Base-by-base conservation (phyloP, 1,140 invertebrate species). In the Dendrolimus punctatus region DNA sequence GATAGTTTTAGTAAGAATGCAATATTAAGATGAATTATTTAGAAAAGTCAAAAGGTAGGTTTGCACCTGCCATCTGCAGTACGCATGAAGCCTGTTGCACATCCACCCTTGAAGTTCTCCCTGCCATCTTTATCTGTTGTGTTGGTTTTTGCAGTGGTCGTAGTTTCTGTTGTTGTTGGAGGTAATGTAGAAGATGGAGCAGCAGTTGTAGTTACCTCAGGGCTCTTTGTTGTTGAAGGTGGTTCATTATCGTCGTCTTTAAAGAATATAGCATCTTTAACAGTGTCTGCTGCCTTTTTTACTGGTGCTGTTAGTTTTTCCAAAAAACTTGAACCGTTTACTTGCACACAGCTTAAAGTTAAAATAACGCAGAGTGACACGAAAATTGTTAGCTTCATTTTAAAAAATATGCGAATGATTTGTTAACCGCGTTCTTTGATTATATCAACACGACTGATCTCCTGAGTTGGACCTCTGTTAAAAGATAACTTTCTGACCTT, bases 41-140 rank as follows among this genome's bases (percentile, higher is more conserved):
- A 52, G 37, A 40, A 36, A 9, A 40, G 9, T 62, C 38, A 52
- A 60, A 58, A 64, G 39, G 64, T 62, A 51, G 62, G 62, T 53
- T 65, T 78, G 52, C 76, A 81, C 66, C 76, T 76, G 42, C 76
- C 76, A 58, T 79, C 78, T 36, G 57, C 38, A 5, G 76, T 79
- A 9, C 61, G 56, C 51, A 55, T 51, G 49, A 58, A 79, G 10
- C 76, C 75, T 39, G 68, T 38, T 10, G 64, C 47, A 54, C 79
- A 82, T 38, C 60, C 69, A 39, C 63, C 76, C 37, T 49, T 37
- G 42, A 82, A 75, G 40, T 71, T 75, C 57, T 72, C 75, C 57
- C 63, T 68, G 40, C 71, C 73, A 37, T 67, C 64, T 47, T 72
- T 66, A 9, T 44, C 51, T 0, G 47, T 55, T 10, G 44, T 46